Evolutionary conservation across 2,113 vertebrate genomes (phyloP).

Genomic region (Clarias macrocephalus): DNA sequence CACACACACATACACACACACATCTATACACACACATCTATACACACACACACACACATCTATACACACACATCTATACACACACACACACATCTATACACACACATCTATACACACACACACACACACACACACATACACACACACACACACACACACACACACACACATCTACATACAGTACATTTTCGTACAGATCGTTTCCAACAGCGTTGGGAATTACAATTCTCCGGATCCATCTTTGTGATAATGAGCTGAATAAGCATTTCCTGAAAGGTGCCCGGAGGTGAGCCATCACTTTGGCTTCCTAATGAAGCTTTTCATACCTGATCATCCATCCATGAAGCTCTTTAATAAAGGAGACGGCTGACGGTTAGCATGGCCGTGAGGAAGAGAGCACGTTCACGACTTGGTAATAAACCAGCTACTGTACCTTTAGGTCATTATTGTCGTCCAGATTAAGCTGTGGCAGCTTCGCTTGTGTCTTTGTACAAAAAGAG

Average conservation of each 20-base stretch:
- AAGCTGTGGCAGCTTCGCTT: background rate
- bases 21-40: too few relatives aligned
- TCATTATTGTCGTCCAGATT: background rate
- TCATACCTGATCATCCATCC: conserved; percentile 16
- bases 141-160: background rate
- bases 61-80: too few relatives aligned
- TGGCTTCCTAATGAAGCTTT: conserved; percentile 1
- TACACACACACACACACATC: too few relatives aligned
- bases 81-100: too few relatives aligned
- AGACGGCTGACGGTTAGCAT: background rate
- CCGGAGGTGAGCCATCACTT: conserved; percentile 3
- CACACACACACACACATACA: too few relatives aligned
- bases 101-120: too few relatives aligned
- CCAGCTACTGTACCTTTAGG: background rate
- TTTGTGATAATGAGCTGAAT: conserved; percentile 10
- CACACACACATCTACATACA: background rate
- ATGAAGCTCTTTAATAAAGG: background rate
- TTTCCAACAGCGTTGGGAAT: background rate
- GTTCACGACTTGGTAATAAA: background rate
- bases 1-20: too few relatives aligned
- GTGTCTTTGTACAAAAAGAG: background rate
- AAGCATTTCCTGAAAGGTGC: conserved; percentile 1
- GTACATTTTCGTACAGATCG: background rate
- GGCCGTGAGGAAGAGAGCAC: background rate
- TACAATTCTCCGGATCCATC: background rate